These are phyloP conservation scores for Hyla sarda DNA, from an alignment of 2,113 vertebrate species.

Conservation along the genomic window DNA sequence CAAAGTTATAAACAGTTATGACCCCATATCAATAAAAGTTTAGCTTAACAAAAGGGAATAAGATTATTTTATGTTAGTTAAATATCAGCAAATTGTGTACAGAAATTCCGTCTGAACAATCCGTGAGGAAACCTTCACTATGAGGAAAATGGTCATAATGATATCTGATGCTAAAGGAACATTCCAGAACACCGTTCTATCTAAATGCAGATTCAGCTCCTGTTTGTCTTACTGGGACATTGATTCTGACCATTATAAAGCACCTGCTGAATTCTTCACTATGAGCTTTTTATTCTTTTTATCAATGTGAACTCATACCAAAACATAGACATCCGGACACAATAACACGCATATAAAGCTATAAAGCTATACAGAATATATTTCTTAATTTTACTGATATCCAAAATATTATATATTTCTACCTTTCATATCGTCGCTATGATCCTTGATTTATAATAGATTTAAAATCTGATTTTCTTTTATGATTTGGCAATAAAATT, in stretches of 20 bases:
- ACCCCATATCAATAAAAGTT: no score
- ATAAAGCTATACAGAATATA: no score
- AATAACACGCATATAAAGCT: no score
- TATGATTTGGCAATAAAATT: no score
- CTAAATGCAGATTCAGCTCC: not conserved
- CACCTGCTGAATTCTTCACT: not conserved
- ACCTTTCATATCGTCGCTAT: not conserved
- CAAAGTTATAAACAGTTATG: not conserved
- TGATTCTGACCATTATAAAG: not conserved
- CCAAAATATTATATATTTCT: no score
- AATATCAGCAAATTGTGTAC: not conserved
- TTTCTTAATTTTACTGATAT: no score
- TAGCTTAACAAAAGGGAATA: not conserved
- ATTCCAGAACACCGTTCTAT: not conserved
- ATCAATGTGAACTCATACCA: not conserved
- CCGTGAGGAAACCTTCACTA: not conserved
- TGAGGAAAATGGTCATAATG: not conserved
- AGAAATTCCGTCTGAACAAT: not conserved
- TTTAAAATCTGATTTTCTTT: not conserved
- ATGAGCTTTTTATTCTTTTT: not conserved
- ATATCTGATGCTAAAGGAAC: not conserved
- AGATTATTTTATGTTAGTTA: not conserved
- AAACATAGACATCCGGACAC: not conserved
- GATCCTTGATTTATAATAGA: not conserved
- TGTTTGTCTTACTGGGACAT: not conserved